Conservation (phyloP, 2,113 vertebrate genomes). For the Periophthalmodon schlosseri region DNA sequence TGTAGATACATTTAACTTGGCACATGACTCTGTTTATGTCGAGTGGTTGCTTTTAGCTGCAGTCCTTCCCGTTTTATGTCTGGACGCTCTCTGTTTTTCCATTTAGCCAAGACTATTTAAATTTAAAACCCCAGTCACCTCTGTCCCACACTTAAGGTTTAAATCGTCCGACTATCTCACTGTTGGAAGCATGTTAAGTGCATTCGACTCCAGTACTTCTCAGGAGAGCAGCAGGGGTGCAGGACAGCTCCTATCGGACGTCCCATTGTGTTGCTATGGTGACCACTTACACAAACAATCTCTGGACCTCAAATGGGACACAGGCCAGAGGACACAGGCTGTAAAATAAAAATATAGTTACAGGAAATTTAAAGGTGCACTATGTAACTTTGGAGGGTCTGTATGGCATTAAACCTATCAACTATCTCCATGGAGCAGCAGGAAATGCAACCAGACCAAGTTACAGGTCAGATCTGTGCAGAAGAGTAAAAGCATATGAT, state of each 20-base stretch:
- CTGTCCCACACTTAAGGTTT: conserved; percentile 12
- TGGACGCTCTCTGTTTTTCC: conserved; percentile 30
- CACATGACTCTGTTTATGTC: conserved; percentile 49
- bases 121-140: conserved; percentile 6
- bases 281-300: conserved; percentile 47
- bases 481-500: no score
- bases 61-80: conserved; percentile 43
- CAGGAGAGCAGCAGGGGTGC: conserved; percentile 31
- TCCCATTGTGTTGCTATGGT: conserved; percentile 42
- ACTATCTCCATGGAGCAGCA: not conserved
- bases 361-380: not conserved
- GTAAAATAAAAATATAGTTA: not conserved
- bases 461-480: not conserved
- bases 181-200: conserved; percentile 15
- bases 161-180: conserved; percentile 35
- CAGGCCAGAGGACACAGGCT: conserved; percentile 3
- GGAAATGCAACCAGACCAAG: not conserved
- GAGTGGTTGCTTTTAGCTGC: conserved; percentile 13
- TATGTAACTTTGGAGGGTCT: not conserved
- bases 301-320: conserved; percentile 31
- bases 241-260: conserved; percentile 29
- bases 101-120: conserved; percentile 31
- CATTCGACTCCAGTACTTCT: conserved; percentile 46
- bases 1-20: conserved; percentile 15
- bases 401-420: not conserved